Base-by-base conservation (phyloP, 2,888 invertebrate species). In the Ophioninae sp. region DNA sequence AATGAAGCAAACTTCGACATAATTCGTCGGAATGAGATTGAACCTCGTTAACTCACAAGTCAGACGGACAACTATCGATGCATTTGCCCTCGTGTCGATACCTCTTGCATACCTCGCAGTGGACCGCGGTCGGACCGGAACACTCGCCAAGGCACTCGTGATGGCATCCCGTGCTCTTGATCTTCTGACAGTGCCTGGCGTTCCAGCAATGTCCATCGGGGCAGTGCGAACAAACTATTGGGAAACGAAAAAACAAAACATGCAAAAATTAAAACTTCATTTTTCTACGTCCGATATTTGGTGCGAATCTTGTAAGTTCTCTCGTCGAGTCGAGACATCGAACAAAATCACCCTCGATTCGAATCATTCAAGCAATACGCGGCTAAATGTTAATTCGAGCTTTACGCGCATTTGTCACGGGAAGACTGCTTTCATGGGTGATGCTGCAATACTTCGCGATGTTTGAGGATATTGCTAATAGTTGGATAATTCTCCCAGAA, bases 91-190 rank as follows among this genome's bases (percentile, higher is more conserved):
- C 92, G 90, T 95, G 91, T 6, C 87, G 87, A 85, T 87, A 94
- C 85, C 95, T 91, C 69, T 94, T 94, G 90, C 98, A 98, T 0
- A 96, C 95, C 59, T 94, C 93, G 90, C 98, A 98, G 20, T 91
- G 88, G 0, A 93, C 91, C 64, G 94, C 91, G 5, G 93, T 90
- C 0, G 91, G 88, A 65, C 94, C 94, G 5, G 88, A 92, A 86
- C 98, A 98, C 44, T 98, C 98, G 1, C 97, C 97, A 7, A 98
- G 92, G 91, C 98, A 98, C 90, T 97, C 94, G 1, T 93, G 90
- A 91, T 97, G 95, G 89, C 98, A 98, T 69, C 88, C 86, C 23
- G 92, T 91, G n/a, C 92, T 93, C 57, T 93, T 90, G 68, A 91
- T 93, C 69, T 93, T 91, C 88, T 95, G 95, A 82, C 95, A 95